Conservation (phyloP, 1,140 invertebrate species). For the Cotesia vestalis region DNA sequence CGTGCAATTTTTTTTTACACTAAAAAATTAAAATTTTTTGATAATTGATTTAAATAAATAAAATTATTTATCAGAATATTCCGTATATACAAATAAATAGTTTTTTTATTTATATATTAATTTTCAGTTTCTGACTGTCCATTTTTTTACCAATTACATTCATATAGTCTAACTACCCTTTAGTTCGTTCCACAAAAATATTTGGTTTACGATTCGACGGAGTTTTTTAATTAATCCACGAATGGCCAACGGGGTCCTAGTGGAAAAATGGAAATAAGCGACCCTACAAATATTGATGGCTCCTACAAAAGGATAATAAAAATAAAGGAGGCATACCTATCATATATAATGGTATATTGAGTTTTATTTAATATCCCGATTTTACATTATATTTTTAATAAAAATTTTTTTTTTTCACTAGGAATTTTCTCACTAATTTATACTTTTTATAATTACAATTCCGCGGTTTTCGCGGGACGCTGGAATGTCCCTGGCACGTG, state of each 20-base stretch:
- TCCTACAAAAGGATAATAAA: background rate
- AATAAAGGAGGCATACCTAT: background rate
- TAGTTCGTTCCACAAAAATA: constrained; percentile 28
- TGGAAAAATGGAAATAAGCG: constrained; percentile 16
- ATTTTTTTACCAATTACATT: constrained; percentile 29
- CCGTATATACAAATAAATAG: too few species aligned
- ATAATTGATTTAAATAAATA: too few species aligned
- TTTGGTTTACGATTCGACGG: constrained; percentile 29
- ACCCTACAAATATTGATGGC: background rate
- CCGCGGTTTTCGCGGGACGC: background rate
- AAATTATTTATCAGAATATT: too few species aligned
- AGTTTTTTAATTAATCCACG: constrained; percentile 37
- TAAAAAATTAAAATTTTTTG: too few species aligned
- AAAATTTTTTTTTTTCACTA: background rate
- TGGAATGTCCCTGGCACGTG: constrained; percentile 18
- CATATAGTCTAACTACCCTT: background rate
- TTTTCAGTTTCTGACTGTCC: constrained; percentile 10
- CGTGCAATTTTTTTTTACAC: too few species aligned
- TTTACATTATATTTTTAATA: background rate
- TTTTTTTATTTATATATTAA: too few species aligned
- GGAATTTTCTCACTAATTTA: background rate
- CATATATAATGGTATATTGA: constrained; percentile 13
- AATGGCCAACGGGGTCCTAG: background rate
- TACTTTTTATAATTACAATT: background rate
- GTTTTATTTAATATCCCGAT: constrained; percentile 20